Evolutionary conservation across 2,888 invertebrate species (phyloP), one percentile per base, ranked within the genome.

Genomic region (Patella depressa): DNA sequence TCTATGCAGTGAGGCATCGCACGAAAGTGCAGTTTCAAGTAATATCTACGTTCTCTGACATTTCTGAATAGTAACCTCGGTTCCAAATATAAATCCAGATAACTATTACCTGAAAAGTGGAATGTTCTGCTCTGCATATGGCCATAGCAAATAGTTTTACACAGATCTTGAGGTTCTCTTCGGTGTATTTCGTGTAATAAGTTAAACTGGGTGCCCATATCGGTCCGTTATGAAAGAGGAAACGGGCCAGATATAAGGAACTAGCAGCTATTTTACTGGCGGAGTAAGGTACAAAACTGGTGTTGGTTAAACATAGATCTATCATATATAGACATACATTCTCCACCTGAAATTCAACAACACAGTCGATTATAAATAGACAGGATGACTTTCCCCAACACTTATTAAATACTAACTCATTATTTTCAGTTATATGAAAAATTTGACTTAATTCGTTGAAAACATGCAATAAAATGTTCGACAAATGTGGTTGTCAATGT

Each of bases 261-360:
- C 85, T 83, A 14, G 88, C 86, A 5, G 89, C 88, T 73, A 87
- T 75, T 72, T 85, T 29, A 2, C 88, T 88, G 5, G 88, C 81
- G 11, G 80, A 77, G 71, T 81, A 85, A 14, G 82, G 78, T n/a
- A 85, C 86, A 73, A 87, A 81, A 54, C 76, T 59, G 15, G 81
- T 73, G 19, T 82, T 83, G 19, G 83, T 83, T 53, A 88, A 72
- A 53, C 84, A 81, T 69, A 89, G 79, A 78, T 89, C 88, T 55
- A 88, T 72, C 24, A 89, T 76, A 76, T 86, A 89, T 79, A 82
- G 79, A 9, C 85, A 83, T 78, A 87, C 82, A 65, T 82, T 74
- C 57, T 79, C 74, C 12, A 85, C 78, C 85, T 85, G 78, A 19
- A 45, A 71, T 57, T 19, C 45, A 73, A 45, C 71, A 14, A 15